A percentile compares a stretch with the other conserved stretches of the same genome.
These are phyloP conservation scores for Varanus komodoensis DNA, from an alignment of 2,113 vertebrate genomes.

Conservation along the genomic window DNA sequence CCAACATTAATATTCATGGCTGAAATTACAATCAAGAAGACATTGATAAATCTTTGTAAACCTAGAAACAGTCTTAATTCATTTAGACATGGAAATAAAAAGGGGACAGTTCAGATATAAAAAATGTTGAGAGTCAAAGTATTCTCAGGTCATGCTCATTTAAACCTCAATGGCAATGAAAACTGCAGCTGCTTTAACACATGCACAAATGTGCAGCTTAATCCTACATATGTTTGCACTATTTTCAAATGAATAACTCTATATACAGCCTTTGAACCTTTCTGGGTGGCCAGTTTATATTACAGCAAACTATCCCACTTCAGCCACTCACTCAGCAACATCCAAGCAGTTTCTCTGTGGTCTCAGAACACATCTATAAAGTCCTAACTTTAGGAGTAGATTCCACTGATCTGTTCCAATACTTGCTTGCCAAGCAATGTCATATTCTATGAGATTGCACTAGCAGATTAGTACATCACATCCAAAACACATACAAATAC, in stretches of 20 bases:
- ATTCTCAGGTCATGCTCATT: not conserved
- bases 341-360: not conserved
- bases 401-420: not conserved
- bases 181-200: not conserved
- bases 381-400: not conserved
- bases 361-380: not conserved
- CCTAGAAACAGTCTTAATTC: not conserved
- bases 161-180: not conserved
- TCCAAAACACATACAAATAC: not conserved
- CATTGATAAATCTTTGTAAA: constrained; percentile 28
- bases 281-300: not conserved
- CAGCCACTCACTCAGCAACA: not conserved
- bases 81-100: not conserved
- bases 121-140: not conserved
- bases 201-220: not conserved
- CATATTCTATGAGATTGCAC: not conserved
- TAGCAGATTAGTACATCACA: not conserved
- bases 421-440: not conserved
- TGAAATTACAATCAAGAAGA: constrained; percentile 71
- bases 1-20: constrained; percentile 96
- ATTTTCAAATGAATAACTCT: not conserved
- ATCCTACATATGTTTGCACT: not conserved
- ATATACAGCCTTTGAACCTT: not conserved
- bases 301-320: not conserved
- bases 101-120: not conserved